Evolutionary conservation across 2,797 vertebrate genomes (phyloP), one percentile per base, ranked within the genome.

Genomic region (Ctenosaura bakeri): DNA sequence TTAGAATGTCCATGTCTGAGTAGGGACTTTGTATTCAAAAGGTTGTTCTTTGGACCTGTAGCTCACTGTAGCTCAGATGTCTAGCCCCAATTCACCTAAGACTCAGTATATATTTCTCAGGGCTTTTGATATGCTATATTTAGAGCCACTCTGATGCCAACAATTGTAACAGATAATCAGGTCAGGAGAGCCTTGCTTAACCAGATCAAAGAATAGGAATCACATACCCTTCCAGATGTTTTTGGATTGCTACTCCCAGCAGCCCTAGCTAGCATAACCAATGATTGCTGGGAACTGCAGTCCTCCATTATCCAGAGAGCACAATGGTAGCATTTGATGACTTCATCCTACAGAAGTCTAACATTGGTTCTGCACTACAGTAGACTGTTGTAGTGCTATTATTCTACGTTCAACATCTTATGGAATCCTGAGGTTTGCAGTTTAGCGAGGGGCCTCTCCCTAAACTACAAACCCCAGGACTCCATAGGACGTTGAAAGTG

Each of bases 1-100:
- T 52, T 76, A 79, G 69, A 13, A 91, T 83, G 38, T 92, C 69
- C 76, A 20, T 74, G 26, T 14, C 77, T 52, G 66, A 86, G 78
- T 59, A 50, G 52, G 52, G 62, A 74, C 66, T 35, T 56, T 78
- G 46, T 38, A 54, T 46, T 29, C 46, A 38, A 69, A 56, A 69
- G 7, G n/a, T 32, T 38, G 18, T 52, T 80, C 54, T 35, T 35
- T n/a, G 16, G 76, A 2, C 29, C 64, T 80, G 35, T 16, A 59
- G 56, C 56, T 38, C 79, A 38, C 24, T 69, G 26, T 52, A 18
- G 42, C 32, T 85, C 22, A 59, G 62, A 12, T 16, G 14, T 35
- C 29, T 66, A 20, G 20, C 26, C 22, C 46, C 32, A 50, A 29
- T 74, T 22, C n/a, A 35, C 38, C 59, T 32, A 62, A 8, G 6